Base-by-base conservation (phyloP, 2,797 vertebrate genomes). In the Molossus molossus region DNA sequence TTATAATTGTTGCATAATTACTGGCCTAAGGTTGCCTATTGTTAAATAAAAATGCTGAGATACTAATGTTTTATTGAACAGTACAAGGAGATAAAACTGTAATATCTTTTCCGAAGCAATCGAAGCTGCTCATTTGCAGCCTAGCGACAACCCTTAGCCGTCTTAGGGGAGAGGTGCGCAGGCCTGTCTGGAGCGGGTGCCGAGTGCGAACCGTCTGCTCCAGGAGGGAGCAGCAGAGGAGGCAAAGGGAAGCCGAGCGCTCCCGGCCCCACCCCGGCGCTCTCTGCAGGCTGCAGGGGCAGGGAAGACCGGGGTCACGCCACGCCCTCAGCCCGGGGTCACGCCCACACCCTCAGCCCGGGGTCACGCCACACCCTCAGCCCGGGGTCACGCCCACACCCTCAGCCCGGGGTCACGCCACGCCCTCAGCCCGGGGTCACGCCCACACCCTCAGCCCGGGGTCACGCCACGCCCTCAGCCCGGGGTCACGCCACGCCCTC, bases 1-100 rank as follows among this genome's bases (percentile, higher is more conserved):
- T 98, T 98, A 98, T 99, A 98, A 99, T 99, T 98, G 98, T 98
- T 98, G 98, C 98, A 98, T 98, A 99, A 99, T 99, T 98, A 98
- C 98, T 97, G 97, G 97, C 98, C 98, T 99, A 98, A 98, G 98
- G 98, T 98, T 98, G 98, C 98, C 98, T 97, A 98, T 98, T 98
- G 98, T 98, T 98, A 99, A 99, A 98, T 98, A 98, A 98, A 98
- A 98, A 98, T 98, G 97, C 98, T 98, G 98, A 98, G 98, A 98
- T 97, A 97, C 98, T 98, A 98, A 99, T 98, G 98, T 98, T 98
- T 99, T 99, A 98, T 98, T 98, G 98, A 98, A 98, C 98, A 98
- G 98, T 98, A 98, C 98, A 98, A 98, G 98, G 91, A 98, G 98
- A 98, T 98, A 98, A 98, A 98, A 98, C 97, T 97, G 97, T 98